Percentiles rank a stretch among this genome's conserved stretches.
phyloP scores from a whole-genome alignment of 2,113 vertebrate genomes.

The Myrmecophaga tridactyla region DNA sequence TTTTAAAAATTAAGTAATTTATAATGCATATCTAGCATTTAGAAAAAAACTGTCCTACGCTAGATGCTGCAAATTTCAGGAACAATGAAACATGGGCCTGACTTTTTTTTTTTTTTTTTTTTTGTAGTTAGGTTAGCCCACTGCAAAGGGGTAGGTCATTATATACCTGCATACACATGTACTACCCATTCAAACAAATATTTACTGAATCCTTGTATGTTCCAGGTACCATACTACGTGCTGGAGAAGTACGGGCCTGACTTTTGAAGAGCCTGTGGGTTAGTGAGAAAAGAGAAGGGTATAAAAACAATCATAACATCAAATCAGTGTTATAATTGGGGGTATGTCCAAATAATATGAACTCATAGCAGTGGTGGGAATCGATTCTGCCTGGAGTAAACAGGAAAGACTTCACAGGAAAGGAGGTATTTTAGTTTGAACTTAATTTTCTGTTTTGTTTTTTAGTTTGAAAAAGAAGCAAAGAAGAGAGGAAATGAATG shows the following conservation, averaged over 20 bases:
- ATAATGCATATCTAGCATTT: background rate
- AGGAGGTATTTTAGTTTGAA: background rate
- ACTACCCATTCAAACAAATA: background rate
- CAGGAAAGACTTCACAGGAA: background rate
- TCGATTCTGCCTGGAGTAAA: background rate
- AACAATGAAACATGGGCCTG: background rate
- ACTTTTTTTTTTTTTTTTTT: too few species aligned
- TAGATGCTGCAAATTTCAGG: background rate
- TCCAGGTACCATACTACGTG: background rate
- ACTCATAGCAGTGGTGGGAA: rapidly evolving
- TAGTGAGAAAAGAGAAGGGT: background rate
- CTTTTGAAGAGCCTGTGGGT: background rate
- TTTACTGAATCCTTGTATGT: background rate
- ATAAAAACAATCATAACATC: background rate
- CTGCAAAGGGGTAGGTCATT: background rate
- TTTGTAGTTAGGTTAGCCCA: background rate
- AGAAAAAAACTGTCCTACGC: background rate
- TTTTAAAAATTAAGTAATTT: background rate
- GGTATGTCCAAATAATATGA: background rate
- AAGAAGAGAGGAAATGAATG: background rate
- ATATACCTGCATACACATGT: background rate
- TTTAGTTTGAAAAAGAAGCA: background rate
- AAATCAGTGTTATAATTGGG: background rate
- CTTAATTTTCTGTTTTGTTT: background rate
- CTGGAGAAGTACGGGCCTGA: background rate